A percentile compares a stretch with the other conserved stretches of the same genome.
phyloP scores from a whole-genome alignment of 2,113 vertebrate genomes.

The Poeciliopsis prolifica region DNA sequence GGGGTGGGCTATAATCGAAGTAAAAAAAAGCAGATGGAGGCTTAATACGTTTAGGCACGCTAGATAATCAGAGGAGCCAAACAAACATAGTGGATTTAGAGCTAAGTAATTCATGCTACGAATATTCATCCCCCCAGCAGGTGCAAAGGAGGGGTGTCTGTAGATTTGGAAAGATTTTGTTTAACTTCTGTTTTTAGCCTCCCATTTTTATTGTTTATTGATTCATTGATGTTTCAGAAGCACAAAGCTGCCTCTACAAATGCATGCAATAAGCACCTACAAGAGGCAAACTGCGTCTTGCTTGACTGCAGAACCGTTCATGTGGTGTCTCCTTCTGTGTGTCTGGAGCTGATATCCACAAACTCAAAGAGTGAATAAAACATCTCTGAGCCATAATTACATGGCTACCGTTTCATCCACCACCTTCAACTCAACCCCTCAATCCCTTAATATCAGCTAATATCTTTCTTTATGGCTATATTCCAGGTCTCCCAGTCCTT shows the following conservation, averaged over 20 bases:
- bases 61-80: slow-evolving; percentile 65
- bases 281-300: slow-evolving; percentile 5
- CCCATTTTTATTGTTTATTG: slow-evolving; percentile 19
- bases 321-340: slow-evolving; percentile 24
- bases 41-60: slow-evolving; percentile 82
- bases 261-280: slow-evolving; percentile 34
- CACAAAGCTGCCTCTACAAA: slow-evolving; percentile 14
- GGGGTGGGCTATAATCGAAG: slow-evolving; percentile 67
- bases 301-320: slow-evolving; percentile 11
- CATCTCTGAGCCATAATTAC: slow-evolving; percentile 74
- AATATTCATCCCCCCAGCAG: slow-evolving; percentile 62
- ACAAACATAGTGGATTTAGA: slow-evolving; percentile 41
- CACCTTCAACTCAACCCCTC: neutral
- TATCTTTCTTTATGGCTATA: neutral
- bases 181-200: slow-evolving; percentile 25
- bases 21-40: slow-evolving; percentile 78
- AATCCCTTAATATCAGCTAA: neutral
- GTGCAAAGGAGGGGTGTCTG: slow-evolving; percentile 49
- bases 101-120: slow-evolving; percentile 46
- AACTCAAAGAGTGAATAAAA: slow-evolving; percentile 84
- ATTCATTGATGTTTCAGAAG: slow-evolving; percentile 27
- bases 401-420: slow-evolving; percentile 5
- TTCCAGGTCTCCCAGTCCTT: neutral
- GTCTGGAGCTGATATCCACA: slow-evolving; percentile 60
- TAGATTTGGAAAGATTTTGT: slow-evolving; percentile 29